Evolutionary conservation across 2,797 vertebrate genomes (phyloP), one percentile per base, ranked within the genome.

Genomic region (Pangasius djambal): DNA sequence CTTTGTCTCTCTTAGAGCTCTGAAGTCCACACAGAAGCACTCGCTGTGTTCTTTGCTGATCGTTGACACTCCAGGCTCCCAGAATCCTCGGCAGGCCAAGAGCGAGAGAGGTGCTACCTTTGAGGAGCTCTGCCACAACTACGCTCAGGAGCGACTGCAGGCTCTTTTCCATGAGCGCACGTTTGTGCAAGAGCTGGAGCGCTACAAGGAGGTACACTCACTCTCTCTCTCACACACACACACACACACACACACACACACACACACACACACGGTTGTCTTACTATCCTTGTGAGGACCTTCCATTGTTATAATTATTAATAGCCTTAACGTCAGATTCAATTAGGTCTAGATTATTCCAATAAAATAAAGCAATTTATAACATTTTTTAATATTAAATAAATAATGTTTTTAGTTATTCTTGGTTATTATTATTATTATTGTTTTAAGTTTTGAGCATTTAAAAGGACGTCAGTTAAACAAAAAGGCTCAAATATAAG

Each of bases 81-180:
- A 99, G 94, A 99, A 98, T 95, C 98, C 98, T 0, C 96, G 97
- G 91, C 96, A 97, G 94, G 95, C 94, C 0, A 97, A 97, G 85
- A 95, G 95, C 0, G 96, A 96, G 88, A 96, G 97, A 0, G 97
- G 97, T 0, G 97, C 97, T 91, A 98, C 97, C 82, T 99, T 99
- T 0, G 98, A 99, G 92, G 98, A 99, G 94, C 97, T 99, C 10
- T 99, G 98, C 93, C 98, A 99, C 92, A 99, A 99, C 95, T 99
- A 99, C 0, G 93, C 97, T 84, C 99, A 99, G 91, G 98, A 99
- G 84, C 97, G 99, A 25, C 96, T 99, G 92, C 98, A 99, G 95
- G 95, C 94, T 0, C 97, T 99, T 25, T 99, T 99, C 93, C 97
- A 99, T 12, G 97, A 99, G 91, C 96, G 97, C 69, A 97, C 97